phyloP scores from a whole-genome alignment of 2,113 vertebrate species.

The Phoenicopterus ruber region DNA sequence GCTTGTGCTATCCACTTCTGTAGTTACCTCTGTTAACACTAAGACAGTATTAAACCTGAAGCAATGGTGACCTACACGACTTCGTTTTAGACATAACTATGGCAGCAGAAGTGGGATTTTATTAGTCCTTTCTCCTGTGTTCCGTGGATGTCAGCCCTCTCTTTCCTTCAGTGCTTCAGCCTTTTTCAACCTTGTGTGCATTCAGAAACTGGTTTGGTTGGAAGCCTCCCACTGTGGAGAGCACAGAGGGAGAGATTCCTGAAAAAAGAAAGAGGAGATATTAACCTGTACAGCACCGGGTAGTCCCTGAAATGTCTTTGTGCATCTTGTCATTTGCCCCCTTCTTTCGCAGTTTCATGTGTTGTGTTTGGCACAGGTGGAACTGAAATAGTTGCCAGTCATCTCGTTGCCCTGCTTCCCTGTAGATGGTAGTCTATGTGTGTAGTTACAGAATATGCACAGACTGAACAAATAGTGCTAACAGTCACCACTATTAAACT shows the following conservation, averaged over 20 bases:
- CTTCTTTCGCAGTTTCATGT: not conserved
- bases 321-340: not conserved
- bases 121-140: not conserved
- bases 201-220: not conserved
- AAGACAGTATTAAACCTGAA: not conserved
- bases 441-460: not conserved
- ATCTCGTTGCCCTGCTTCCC: not conserved
- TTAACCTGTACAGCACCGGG: not conserved
- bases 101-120: not conserved
- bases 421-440: not conserved
- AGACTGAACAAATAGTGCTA: not conserved
- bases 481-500: not conserved
- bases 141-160: not conserved
- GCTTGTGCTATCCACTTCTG: not conserved
- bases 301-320: not conserved
- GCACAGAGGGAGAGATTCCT: not conserved
- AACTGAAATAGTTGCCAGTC: not conserved
- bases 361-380: not conserved
- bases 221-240: not conserved
- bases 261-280: not conserved
- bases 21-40: not conserved
- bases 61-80: accelerated
- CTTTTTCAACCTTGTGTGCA: not conserved
- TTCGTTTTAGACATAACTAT: not conserved
- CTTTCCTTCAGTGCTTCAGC: not conserved